Evolutionary conservation across 1,140 invertebrate genomes (phyloP).

Genomic region (Lordiphosa clarofinis): DNA sequence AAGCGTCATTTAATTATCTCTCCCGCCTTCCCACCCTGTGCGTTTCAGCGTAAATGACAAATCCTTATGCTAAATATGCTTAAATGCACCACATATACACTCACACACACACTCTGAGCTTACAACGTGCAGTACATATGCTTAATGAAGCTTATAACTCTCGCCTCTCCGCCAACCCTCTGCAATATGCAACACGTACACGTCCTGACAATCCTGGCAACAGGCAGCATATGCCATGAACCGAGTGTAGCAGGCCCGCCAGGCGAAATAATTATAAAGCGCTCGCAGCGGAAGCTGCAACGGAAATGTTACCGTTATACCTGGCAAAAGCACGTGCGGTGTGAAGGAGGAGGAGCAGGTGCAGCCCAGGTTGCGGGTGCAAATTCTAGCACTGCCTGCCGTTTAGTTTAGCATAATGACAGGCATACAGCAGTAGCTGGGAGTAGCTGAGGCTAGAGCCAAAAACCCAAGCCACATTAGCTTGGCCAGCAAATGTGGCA

Average conservation of each 20-base stretch:
- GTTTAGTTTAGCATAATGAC: conserved; percentile 78
- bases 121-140: conserved; percentile 77
- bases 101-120: conserved; percentile 31
- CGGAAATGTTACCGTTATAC: conserved; percentile 75
- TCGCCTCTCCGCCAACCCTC: conserved; percentile 30
- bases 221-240: conserved; percentile 76
- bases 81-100: conserved; percentile 62
- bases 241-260: conserved; percentile 57
- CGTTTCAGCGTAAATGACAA: conserved; percentile 73
- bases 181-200: conserved; percentile 68
- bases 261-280: conserved; percentile 78
- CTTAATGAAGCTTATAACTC: conserved; percentile 79
- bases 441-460: conserved; percentile 30
- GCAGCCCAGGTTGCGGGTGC: conserved; percentile 55
- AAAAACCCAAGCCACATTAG: conserved; percentile 73
- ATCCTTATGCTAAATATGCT: conserved; percentile 79
- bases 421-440: conserved; percentile 36
- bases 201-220: conserved; percentile 71
- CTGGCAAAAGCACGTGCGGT: conserved; percentile 64
- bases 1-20: conserved; percentile 69
- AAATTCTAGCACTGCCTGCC: conserved; percentile 76
- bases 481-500: conserved; percentile 73
- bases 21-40: conserved; percentile 6
- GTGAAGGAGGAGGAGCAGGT: conserved; percentile 9
- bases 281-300: conserved; percentile 75